phyloP scores from a whole-genome alignment of 1,140 invertebrate species.

The Hestina assimilis region DNA sequence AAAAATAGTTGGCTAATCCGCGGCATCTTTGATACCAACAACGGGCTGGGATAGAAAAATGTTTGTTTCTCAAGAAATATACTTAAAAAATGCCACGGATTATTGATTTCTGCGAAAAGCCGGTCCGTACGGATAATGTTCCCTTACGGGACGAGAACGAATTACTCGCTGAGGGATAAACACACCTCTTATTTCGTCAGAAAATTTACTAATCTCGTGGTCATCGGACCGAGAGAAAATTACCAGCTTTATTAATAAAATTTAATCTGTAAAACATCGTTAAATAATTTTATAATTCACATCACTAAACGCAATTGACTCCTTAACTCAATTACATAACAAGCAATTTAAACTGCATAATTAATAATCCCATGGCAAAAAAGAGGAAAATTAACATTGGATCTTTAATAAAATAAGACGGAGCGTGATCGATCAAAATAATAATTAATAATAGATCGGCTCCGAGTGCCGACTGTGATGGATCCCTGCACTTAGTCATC shows the following conservation, averaged over 20 bases:
- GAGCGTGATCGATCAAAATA: conserved; percentile 75
- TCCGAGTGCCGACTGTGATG: conserved; percentile 61
- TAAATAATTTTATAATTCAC: neutral
- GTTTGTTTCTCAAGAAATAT: conserved; percentile 64
- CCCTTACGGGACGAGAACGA: conserved; percentile 57
- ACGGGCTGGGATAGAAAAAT: conserved; percentile 45
- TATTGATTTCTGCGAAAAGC: conserved; percentile 71
- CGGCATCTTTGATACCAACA: conserved; percentile 64
- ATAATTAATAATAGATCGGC: conserved; percentile 76
- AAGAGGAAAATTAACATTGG: conserved; percentile 52
- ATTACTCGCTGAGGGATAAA: conserved; percentile 70
- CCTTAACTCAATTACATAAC: conserved; percentile 14
- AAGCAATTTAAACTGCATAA: conserved; percentile 42
- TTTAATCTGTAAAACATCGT: neutral
- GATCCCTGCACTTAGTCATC: conserved; percentile 73
- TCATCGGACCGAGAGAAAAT: conserved; percentile 55
- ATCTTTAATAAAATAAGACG: conserved; percentile 72
- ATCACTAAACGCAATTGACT: conserved; percentile 2
- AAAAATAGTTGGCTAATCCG: conserved; percentile 66
- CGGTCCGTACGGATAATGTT: conserved; percentile 63
- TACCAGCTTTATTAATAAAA: conserved; percentile 41
- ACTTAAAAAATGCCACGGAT: conserved; percentile 64
- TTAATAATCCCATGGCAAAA: conserved; percentile 48
- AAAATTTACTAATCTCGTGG: conserved; percentile 54
- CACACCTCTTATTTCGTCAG: conserved; percentile 60